These are phyloP conservation scores for Rafetus swinhoei DNA, from an alignment of 2,113 vertebrate species.

Conservation along the genomic window DNA sequence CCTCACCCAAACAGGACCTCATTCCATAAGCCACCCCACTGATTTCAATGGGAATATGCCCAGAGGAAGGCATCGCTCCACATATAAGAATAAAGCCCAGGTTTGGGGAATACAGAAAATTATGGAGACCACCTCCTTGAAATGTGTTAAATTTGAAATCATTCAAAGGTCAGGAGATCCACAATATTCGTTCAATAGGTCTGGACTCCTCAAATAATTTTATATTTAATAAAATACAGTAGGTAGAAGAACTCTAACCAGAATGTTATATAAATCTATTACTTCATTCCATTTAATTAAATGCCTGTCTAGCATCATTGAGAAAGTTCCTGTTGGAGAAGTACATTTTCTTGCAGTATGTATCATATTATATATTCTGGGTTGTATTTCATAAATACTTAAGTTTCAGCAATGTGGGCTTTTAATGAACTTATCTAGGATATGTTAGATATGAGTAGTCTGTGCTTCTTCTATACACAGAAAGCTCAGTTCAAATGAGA, in stretches of 20 bases:
- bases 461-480: not conserved
- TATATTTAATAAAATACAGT: slow-evolving; percentile 3
- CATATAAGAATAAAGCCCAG: not conserved
- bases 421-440: slow-evolving; percentile 32
- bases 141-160: not conserved
- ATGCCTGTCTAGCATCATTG: not conserved
- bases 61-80: not conserved
- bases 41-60: not conserved
- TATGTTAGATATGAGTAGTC: not conserved
- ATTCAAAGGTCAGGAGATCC: not conserved
- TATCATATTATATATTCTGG: slow-evolving; percentile 6
- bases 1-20: not conserved
- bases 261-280: slow-evolving; percentile 35
- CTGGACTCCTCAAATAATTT: not conserved
- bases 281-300: slow-evolving; percentile 48
- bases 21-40: not conserved
- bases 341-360: slow-evolving; percentile 10
- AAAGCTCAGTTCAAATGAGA: not conserved
- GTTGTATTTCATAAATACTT: slow-evolving; percentile 26
- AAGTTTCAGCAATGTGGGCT: not conserved
- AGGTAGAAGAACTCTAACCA: not conserved
- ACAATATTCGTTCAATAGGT: not conserved
- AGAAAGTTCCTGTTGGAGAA: not conserved
- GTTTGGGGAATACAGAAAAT: not conserved
- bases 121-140: not conserved